These are phyloP conservation scores for Callosobruchus maculatus DNA, from an alignment of 2,888 invertebrate genomes.

Conservation along the genomic window DNA sequence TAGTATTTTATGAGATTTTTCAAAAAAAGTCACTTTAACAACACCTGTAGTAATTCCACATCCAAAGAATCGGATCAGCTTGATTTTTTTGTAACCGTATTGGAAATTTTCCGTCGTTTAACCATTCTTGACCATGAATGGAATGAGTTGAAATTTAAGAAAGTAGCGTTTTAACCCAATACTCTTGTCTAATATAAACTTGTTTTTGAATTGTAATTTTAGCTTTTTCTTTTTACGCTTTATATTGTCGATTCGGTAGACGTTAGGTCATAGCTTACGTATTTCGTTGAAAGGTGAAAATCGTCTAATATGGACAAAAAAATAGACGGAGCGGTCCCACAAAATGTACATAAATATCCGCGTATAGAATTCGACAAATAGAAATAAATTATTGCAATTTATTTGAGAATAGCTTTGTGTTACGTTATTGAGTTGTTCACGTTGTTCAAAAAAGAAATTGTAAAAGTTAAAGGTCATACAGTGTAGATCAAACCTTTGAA, in stretches of 20 bases:
- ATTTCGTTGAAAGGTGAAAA: background rate
- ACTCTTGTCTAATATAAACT: background rate
- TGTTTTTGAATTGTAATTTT: background rate
- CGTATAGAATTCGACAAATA: too few species aligned
- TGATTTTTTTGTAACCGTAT: background rate
- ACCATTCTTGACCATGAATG: background rate
- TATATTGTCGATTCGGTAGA: background rate
- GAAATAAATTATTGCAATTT: too few species aligned
- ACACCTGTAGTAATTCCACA: background rate
- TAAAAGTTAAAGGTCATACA: too few species aligned
- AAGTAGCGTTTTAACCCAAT: background rate
- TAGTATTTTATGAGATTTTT: conserved; percentile 12
- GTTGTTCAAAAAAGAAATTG: too few species aligned
- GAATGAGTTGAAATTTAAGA: background rate
- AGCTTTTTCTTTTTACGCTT: background rate
- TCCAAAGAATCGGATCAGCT: background rate
- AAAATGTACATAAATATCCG: too few species aligned
- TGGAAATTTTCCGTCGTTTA: conserved; percentile 6
- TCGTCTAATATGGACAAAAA: background rate
- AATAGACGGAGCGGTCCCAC: background rate
- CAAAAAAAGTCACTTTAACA: conserved; percentile 4
- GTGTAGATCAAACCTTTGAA: too few species aligned
- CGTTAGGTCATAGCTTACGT: background rate
- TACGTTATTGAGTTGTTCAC: too few species aligned
- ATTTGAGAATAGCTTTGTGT: too few species aligned